Conservation (phyloP, 2,797 vertebrate species). For the Kryptolebias ocellatus region DNA sequence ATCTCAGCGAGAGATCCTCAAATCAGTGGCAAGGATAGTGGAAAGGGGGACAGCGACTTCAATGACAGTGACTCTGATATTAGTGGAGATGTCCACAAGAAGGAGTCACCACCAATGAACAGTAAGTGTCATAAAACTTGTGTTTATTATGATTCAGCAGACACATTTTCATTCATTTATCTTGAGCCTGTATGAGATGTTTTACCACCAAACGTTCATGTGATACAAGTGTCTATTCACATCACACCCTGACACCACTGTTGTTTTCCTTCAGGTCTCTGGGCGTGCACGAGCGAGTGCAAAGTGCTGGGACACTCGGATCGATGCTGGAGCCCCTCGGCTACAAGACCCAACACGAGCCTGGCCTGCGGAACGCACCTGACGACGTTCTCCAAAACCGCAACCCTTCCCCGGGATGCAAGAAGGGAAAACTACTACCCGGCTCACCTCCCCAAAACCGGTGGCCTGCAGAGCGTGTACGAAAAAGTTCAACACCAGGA, state of each 20-base stretch:
- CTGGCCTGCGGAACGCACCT: constrained; percentile 83
- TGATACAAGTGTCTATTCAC: constrained; percentile 19
- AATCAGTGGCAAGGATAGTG: constrained; percentile 98
- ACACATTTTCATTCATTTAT: constrained; percentile 5
- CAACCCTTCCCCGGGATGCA: constrained; percentile 89
- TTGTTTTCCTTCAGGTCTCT: constrained; percentile 85
- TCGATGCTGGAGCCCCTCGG: constrained; percentile 97
- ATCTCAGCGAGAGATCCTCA: constrained; percentile 92
- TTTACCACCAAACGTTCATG: constrained; percentile 14
- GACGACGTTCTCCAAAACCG: constrained; percentile 93
- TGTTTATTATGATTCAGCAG: neutral
- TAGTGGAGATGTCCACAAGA: constrained; percentile 92
- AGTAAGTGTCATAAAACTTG: constrained; percentile 70
- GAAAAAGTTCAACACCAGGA: constrained; percentile 94
- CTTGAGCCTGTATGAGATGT: constrained; percentile 14
- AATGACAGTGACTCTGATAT: constrained; percentile 98
- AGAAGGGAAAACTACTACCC: constrained; percentile 91
- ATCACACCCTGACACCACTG: constrained; percentile 24
- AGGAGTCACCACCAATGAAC: constrained; percentile 85
- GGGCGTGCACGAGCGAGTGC: constrained; percentile 97
- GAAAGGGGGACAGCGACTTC: constrained; percentile 98
- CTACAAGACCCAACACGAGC: constrained; percentile 84
- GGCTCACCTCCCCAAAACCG: constrained; percentile 88
- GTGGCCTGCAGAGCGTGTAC: constrained; percentile 91
- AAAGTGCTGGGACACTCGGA: constrained; percentile 96